Evolutionary conservation across 2,113 vertebrate genomes (phyloP), one percentile per base, ranked within the genome.

Genomic region (Pao palembangensis): DNA sequence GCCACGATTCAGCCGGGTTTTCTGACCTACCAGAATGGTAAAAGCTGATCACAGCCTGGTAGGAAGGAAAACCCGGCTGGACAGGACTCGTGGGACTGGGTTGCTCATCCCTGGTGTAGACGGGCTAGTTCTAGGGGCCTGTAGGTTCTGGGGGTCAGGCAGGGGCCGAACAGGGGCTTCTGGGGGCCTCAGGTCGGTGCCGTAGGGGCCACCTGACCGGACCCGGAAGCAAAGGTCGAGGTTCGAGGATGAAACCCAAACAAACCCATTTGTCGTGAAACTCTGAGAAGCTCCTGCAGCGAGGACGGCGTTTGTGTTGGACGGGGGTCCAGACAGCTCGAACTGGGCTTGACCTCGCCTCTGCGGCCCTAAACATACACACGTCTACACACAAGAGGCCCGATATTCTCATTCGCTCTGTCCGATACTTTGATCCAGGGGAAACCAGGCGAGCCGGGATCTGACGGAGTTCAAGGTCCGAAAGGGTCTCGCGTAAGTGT

Each of bases 401-500:
- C 41, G 55, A 64, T 57, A 67, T 67, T 71, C 31, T 69, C 67
- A 42, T 55, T 64, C 38, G 28, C 46, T 64, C n/a, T 53, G 15
- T 53, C 38, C 13, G 0, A 56, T 20, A 53, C 67, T 73, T 64
- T 64, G 20, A 75, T 78, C 28, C 25, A 91, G 90, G 90, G 90
- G 21, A 89, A 84, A 76, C 66, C 69, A 55, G 89, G 89, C 2
- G 75, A 87, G 21, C 67, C 63, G 3, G 90, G 90, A 17, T 55
- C 60, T 25, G 71, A 76, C 14, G 89, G 90, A 15, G 23, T 17
- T 65, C 67, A 71, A 18, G 90, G 89, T 52, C 66, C 51, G 46
- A 88, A 87, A 63, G 90, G 90, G 61, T 73, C 61, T 57, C 78
- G 58, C 8, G 90, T 91, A 79, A 79, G 84, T 61, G 44, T 62